Evolutionary conservation across 2,888 invertebrate species (phyloP).

Genomic region (Drosophila trichaetosa): DNA sequence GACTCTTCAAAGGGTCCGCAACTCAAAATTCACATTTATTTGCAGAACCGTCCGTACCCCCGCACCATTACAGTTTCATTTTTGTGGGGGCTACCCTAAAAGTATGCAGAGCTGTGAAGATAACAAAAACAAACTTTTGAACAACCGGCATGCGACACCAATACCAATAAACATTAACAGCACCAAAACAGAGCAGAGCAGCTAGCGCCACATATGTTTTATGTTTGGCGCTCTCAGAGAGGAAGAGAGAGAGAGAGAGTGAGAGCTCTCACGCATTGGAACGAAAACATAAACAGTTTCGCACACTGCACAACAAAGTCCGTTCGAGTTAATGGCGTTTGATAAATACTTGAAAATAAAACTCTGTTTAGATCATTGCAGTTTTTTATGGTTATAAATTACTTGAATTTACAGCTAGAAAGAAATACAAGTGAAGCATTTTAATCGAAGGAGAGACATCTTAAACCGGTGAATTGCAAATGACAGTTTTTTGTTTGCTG

Average conservation of each 20-base stretch:
- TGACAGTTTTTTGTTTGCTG: not conserved
- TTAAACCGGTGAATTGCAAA: not conserved
- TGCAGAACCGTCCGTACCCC: conserved; percentile 46
- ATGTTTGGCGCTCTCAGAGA: conserved; percentile 21
- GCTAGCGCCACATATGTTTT: conserved; percentile 45
- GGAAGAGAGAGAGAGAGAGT: conserved; percentile 9
- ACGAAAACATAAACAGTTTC: conserved; percentile 66
- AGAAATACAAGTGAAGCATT: not conserved
- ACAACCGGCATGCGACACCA: conserved; percentile 60
- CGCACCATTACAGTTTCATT: not conserved
- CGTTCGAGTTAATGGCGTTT: not conserved
- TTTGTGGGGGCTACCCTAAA: conserved; percentile 53
- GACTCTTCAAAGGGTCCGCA: conserved; percentile 42
- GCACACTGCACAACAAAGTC: conserved; percentile 40
- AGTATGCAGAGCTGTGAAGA: conserved; percentile 70
- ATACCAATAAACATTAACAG: conserved; percentile 33
- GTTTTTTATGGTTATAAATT: not conserved
- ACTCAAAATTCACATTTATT: conserved; percentile 56
- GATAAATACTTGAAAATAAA: not conserved
- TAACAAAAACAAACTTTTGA: conserved; percentile 70
- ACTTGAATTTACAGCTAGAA: not conserved
- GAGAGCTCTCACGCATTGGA: conserved; percentile 48
- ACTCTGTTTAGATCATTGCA: not conserved
- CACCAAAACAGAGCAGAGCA: conserved; percentile 17
- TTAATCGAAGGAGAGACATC: not conserved